Evolutionary conservation across 2,797 vertebrate genomes (phyloP).

Genomic region (Mycteria americana): DNA sequence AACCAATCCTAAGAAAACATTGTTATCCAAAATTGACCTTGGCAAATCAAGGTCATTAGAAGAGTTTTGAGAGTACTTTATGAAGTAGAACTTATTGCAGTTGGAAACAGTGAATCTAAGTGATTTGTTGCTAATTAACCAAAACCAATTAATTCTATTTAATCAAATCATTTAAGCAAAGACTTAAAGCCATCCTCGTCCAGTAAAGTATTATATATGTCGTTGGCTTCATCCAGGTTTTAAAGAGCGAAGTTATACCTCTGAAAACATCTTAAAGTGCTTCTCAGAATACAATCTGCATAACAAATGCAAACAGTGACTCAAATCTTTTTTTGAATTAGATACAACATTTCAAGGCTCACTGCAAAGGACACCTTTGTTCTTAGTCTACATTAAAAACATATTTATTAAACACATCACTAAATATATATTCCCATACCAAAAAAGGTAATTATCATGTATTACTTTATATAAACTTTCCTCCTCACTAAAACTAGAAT

Average conservation of each 20-base stretch:
- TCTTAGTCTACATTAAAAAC: background rate
- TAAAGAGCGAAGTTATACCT: background rate
- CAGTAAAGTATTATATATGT: background rate
- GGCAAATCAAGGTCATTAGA: background rate
- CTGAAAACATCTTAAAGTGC: background rate
- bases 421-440: background rate
- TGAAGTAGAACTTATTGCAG: background rate
- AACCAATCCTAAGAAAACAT: background rate
- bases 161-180: background rate
- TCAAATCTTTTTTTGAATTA: background rate
- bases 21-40: background rate
- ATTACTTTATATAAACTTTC: background rate
- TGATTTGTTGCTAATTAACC: background rate
- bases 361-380: background rate
- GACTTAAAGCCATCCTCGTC: background rate
- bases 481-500: background rate
- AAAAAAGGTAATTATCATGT: background rate
- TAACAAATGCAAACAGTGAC: background rate
- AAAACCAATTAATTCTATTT: background rate
- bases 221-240: background rate
- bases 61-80: background rate
- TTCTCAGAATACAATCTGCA: background rate
- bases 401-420: background rate
- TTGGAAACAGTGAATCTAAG: background rate
- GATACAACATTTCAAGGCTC: background rate